A percentile compares a stretch with the other conserved stretches of the same genome.
Conservation (phyloP, 2,113 vertebrate genomes). For the Microcebus tavaratra region DNA sequence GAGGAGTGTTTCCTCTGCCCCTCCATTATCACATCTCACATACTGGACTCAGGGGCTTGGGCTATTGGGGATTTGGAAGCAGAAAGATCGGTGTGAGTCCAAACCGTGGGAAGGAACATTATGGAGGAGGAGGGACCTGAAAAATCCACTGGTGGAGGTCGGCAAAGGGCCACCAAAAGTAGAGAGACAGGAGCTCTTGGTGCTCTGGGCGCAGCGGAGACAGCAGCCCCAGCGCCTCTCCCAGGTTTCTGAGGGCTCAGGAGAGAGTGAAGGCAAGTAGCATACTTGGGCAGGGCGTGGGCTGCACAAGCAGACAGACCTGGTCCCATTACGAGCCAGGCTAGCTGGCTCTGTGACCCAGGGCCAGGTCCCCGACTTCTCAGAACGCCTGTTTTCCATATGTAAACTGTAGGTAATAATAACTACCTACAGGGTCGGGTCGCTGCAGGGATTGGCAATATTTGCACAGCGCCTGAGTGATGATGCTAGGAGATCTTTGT, state of each 20-base stretch:
- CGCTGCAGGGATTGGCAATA: neutral
- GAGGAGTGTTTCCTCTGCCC: constrained; percentile 25
- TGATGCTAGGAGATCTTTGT: neutral
- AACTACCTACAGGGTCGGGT: neutral
- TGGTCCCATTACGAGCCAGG: neutral
- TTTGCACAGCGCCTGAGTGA: neutral
- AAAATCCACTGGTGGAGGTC: neutral
- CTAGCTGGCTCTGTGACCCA: neutral
- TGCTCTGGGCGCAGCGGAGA: neutral
- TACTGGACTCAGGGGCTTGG: neutral
- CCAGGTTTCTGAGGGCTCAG: neutral
- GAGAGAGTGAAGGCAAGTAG: neutral
- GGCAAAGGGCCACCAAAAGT: neutral
- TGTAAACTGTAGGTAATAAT: neutral
- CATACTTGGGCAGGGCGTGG: too few relatives aligned
- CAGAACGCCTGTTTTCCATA: neutral
- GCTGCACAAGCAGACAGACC: neutral
- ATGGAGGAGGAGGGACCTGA: neutral
- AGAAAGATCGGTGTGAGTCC: neutral
- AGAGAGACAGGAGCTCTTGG: neutral
- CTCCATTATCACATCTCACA: neutral
- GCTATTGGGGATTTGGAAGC: neutral
- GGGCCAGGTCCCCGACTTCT: neutral
- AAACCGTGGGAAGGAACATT: neutral
- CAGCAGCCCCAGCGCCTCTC: neutral